Evolutionary conservation across 2,888 invertebrate genomes (phyloP), one percentile per base, ranked within the genome.

Genomic region (Micoletzkya japonica): DNA sequence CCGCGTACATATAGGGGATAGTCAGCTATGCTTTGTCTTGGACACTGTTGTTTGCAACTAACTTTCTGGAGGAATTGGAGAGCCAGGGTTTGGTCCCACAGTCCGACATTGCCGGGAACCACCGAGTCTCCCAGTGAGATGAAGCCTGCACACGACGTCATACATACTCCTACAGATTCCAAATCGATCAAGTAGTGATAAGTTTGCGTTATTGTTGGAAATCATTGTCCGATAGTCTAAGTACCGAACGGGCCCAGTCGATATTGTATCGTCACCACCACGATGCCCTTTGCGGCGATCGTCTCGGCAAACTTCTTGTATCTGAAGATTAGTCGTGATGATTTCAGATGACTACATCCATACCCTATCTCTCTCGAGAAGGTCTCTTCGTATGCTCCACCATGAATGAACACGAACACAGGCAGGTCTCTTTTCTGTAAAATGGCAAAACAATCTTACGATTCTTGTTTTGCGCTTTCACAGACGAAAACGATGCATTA

Each of bases 221-320:
- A n/a, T n/a, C n/a, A n/a, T n/a, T n/a, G 17, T 17, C 24, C 26
- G 6, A 30, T 3, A 6, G 14, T 7, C 17, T 1, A 30, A 17
- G 26, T 34, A 75, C 75, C 79, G 26, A 79, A 70, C 0, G 77
- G 77, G 17, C 79, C 79, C 6, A 79, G 70, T 26, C 79, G 68
- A 49, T 79, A 79, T 56, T 79, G 77, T 17, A 79, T 64, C 10
- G 79, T 76, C 4, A 79, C 78, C 24, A 77, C 78, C 24, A 79
- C 74, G 36, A 79, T 76, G 34, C 76, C 79, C 50, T 79, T 39
- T 0, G 75, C 68, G 1, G 77, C 77, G 54, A 79, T 73, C 37
- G 73, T 70, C 34, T 78, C 77, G 1, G 77, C 73, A 1, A 78
- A 74, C 24, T 66, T 70, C 44, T 78, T 72, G 54, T 78, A 79